Conservation (phyloP, 2,797 vertebrate genomes). For the Novumbra hubbsi region DNA sequence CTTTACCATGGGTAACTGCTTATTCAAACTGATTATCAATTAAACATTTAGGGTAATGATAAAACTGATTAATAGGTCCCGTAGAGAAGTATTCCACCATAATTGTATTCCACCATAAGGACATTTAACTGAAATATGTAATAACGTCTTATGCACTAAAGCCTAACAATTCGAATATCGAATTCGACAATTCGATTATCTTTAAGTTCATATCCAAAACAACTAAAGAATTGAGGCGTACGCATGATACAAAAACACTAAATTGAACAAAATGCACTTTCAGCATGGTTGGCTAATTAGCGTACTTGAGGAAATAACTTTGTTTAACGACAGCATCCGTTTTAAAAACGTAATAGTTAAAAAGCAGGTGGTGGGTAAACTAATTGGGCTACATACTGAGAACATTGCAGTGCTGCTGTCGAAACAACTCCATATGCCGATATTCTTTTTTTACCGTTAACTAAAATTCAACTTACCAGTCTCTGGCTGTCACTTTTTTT, state of each 20-base stretch:
- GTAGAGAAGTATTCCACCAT: too few relatives aligned
- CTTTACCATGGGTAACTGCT: too few relatives aligned
- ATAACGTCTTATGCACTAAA: too few relatives aligned
- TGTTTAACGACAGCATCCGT: neutral
- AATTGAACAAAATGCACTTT: neutral
- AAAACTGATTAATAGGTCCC: too few relatives aligned
- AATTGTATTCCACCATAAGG: too few relatives aligned
- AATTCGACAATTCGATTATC: neutral
- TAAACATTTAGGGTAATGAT: too few relatives aligned
- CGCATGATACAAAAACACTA: neutral
- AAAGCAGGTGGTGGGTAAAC: neutral
- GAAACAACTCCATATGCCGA: constrained; percentile 42
- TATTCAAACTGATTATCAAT: too few relatives aligned
- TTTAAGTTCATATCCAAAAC: neutral
- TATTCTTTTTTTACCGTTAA: constrained; percentile 20
- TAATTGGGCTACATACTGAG: neutral
- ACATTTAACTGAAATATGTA: too few relatives aligned
- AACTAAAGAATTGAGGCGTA: neutral
- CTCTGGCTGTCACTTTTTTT: constrained; percentile 37
- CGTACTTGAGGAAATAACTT: neutral
- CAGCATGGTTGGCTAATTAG: neutral
- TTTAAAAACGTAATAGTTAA: neutral
- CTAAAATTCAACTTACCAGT: constrained; percentile 64
- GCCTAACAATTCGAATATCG: neutral
- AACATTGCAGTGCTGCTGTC: constrained; percentile 23